Conservation (phyloP, 1,140 invertebrate genomes). For the Agrilus planipennis region DNA sequence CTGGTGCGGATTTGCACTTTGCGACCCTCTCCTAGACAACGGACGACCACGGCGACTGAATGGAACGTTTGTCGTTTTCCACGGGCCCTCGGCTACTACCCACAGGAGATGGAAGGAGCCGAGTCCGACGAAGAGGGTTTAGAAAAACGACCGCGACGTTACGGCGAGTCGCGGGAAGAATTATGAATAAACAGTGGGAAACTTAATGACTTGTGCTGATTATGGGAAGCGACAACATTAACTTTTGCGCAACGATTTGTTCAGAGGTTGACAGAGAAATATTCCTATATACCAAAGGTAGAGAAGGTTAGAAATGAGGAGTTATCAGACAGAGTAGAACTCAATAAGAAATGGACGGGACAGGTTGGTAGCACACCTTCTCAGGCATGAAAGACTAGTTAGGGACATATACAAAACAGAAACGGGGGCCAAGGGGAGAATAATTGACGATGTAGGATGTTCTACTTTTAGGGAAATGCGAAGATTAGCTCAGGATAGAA, state of each 20-base stretch:
- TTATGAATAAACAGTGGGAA: constrained; percentile 32
- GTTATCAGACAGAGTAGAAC: too few relatives aligned
- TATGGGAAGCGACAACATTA: constrained; percentile 32
- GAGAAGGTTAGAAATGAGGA: too few relatives aligned
- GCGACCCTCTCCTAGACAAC: constrained; percentile 1
- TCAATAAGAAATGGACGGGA: too few relatives aligned
- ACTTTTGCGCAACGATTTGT: constrained; percentile 30
- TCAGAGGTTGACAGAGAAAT: constrained; percentile 28
- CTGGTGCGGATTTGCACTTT: constrained; percentile 16
- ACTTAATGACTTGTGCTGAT: constrained; percentile 34
- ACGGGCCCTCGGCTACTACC: not conserved
- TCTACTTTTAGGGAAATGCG: too few relatives aligned
- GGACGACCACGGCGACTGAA: too few relatives aligned
- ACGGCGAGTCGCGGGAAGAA: constrained; percentile 21
- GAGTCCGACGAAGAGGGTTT: constrained; percentile 1
- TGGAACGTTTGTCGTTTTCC: not conserved
- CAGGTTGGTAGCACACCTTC: too few relatives aligned
- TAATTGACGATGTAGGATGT: too few relatives aligned
- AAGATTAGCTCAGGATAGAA: too few relatives aligned
- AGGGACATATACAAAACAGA: too few relatives aligned
- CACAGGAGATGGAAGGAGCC: not conserved
- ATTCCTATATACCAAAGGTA: too few relatives aligned
- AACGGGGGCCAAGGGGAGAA: too few relatives aligned
- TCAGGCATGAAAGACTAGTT: too few relatives aligned
- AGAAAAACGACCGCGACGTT: constrained; percentile 13